A percentile compares a stretch with the other conserved stretches of the same genome.
Evolutionary conservation across 2,797 vertebrate species (phyloP).

Genomic region (Falco peregrinus): DNA sequence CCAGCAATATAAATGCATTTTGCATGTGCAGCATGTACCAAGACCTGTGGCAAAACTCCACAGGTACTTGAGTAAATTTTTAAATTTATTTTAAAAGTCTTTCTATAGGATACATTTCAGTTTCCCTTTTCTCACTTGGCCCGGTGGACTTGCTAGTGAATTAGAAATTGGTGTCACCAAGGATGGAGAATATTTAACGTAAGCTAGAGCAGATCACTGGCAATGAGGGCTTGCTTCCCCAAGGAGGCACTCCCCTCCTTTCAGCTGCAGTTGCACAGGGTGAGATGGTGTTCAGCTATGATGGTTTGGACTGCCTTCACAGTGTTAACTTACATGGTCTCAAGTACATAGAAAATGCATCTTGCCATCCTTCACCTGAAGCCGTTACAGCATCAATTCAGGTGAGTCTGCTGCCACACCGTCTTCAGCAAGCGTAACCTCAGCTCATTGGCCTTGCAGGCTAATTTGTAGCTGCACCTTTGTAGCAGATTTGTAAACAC

Average conservation of each 20-base stretch:
- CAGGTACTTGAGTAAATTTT: not conserved
- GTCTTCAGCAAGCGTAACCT: accelerated
- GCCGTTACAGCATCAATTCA: not conserved
- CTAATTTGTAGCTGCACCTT: not conserved
- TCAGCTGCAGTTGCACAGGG: not conserved
- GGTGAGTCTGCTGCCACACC: not conserved
- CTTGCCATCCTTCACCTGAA: not conserved
- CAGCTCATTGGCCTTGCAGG: not conserved
- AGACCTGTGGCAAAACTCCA: not conserved
- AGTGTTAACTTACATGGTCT: not conserved
- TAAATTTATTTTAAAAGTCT: not conserved
- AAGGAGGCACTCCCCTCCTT: conserved; percentile 14
- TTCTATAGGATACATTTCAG: not conserved
- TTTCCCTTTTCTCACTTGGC: not conserved
- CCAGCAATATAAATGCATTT: accelerated
- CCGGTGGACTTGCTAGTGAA: not conserved
- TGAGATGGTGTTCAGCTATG: not conserved
- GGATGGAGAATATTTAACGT: not conserved
- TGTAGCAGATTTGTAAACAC: not conserved
- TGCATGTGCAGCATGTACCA: not conserved
- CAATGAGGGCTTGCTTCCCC: not conserved
- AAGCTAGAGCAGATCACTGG: not conserved
- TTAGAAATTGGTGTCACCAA: not conserved
- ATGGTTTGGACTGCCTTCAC: not conserved
- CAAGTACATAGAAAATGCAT: not conserved